Evolutionary conservation across 2,888 invertebrate species (phyloP), one percentile per base, ranked within the genome.

Genomic region (Synanthedon andrenaeformis): DNA sequence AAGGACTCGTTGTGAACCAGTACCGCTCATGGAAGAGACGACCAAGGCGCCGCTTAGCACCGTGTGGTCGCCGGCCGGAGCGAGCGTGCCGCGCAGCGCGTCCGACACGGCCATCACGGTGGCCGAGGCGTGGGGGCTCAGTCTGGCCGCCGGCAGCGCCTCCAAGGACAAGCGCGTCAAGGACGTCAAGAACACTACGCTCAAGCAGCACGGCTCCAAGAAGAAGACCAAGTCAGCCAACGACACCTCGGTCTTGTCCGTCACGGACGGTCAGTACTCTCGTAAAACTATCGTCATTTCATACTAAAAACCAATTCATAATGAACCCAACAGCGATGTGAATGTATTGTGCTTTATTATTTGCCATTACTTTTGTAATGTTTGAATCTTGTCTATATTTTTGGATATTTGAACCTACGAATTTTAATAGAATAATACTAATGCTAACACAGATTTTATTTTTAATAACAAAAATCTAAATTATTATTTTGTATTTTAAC

Each of bases 91-190:
- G 1, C 84, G 84, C 59, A 83, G 93, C 52, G 93, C 96, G 0
- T 94, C 93, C 53, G 92, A 96, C 58, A 82, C 89, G 5, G 90
- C 96, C 77, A 94, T 95, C 68, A 93, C 93, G 54, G 92, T 95
- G 52, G 90, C 93, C 0, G 93, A 96, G 28, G 93, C 94, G 54
- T 92, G 96, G 65, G 88, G 89, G 64, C 88, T 94, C n/a, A 94
- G 94, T 63, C 92, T 95, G 55, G 94, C 95, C 10, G 96, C 96
- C 52, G 95, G 94, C 52, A 93, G 94, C 58, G 94, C 94, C 14
- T 96, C 96, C 53, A 96, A 96, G 82, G 96, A 96, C 78, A 96
- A 96, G 76, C 90, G 96, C 50, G 91, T 93, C 58, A 96, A 96
- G 76, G 95, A 95, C 81, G 91, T 92, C 52, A 92, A 94, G 79